Conservation (phyloP, 2,113 vertebrate species). For the Eretmodus cyanostictus region DNA sequence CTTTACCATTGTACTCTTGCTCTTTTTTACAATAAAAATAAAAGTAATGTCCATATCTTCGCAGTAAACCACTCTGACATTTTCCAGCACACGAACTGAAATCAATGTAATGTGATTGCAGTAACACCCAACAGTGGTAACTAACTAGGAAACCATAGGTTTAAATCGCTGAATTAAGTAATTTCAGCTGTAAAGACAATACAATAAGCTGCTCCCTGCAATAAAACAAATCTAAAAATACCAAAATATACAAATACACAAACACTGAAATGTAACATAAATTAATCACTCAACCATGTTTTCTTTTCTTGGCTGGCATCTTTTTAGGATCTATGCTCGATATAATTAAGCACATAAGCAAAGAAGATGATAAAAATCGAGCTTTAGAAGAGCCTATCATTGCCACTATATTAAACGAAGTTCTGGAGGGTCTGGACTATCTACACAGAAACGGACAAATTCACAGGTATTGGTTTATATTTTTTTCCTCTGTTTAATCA, state of each 20-base stretch:
- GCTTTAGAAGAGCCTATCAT: constrained; percentile 92
- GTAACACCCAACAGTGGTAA: background rate
- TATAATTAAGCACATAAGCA: constrained; percentile 92
- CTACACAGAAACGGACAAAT: constrained; percentile 97
- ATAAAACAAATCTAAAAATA: background rate
- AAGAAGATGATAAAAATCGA: constrained; percentile 88
- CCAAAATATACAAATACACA: background rate
- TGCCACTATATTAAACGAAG: constrained; percentile 96
- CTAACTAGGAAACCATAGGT: background rate
- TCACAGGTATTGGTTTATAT: constrained; percentile 78
- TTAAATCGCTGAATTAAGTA: background rate
- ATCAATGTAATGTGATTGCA: background rate
- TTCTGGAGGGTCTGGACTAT: constrained; percentile 95
- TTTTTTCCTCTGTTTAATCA: background rate
- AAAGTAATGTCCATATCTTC: background rate
- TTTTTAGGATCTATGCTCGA: constrained; percentile 93
- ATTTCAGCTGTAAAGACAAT: background rate
- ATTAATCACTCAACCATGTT: background rate
- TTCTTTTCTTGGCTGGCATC: background rate
- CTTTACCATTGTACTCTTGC: background rate
- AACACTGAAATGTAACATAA: background rate
- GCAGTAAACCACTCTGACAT: background rate
- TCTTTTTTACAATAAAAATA: background rate
- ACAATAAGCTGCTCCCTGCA: background rate
- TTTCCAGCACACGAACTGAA: background rate